A percentile compares a stretch with the other conserved stretches of the same genome.
Evolutionary conservation across 2,888 invertebrate species (phyloP).

Genomic region (Eurytoma adleriae): DNA sequence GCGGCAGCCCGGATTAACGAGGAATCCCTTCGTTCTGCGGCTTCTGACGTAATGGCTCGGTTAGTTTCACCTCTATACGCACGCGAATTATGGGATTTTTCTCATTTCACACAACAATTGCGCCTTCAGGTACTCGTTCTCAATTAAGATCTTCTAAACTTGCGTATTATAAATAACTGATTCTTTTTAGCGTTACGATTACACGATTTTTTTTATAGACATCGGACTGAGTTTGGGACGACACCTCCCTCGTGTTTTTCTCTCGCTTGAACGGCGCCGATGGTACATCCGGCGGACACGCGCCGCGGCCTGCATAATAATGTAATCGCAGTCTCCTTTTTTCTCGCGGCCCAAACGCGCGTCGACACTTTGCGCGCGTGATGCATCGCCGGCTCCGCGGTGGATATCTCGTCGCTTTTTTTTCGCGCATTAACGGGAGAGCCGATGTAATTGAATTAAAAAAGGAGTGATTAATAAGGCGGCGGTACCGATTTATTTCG

Average conservation of each 20-base stretch:
- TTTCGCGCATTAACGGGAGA: neutral
- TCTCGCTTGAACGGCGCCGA: neutral
- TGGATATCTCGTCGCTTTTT: neutral
- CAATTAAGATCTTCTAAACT: no score
- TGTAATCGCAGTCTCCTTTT: slow-evolving; percentile 4
- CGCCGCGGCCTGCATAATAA: slow-evolving; percentile 17
- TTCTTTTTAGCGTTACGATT: no score
- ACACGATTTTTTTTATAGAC: no score
- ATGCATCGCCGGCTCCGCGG: slow-evolving; percentile 3
- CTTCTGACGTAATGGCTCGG: neutral
- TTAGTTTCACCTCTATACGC: neutral
- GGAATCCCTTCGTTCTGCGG: neutral
- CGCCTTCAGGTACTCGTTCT: no score
- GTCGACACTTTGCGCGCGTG: slow-evolving; percentile 19
- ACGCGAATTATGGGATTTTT: neutral
- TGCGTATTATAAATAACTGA: no score
- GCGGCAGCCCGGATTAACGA: neutral
- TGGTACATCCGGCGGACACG: neutral
- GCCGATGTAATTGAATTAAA: neutral
- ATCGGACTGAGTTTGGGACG: neutral
- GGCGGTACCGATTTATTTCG: neutral
- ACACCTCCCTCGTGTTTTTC: slow-evolving; percentile 3
- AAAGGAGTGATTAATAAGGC: neutral
- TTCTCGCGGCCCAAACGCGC: neutral
- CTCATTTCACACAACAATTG: neutral